Evolutionary conservation across 2,797 vertebrate species (phyloP).

Genomic region (Manis javanica): DNA sequence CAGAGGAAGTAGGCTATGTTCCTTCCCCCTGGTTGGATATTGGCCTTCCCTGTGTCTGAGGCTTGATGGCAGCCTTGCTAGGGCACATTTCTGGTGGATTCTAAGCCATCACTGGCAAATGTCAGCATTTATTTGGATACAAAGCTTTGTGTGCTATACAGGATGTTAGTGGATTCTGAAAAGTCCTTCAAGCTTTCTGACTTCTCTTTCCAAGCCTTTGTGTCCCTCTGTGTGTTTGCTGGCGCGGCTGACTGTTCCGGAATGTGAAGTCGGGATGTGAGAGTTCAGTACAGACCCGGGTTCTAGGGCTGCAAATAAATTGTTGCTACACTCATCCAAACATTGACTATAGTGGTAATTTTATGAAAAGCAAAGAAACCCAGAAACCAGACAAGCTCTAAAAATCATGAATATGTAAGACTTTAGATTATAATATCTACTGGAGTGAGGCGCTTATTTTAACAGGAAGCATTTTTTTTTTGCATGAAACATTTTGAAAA

Average conservation of each 20-base stretch:
- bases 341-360: not conserved
- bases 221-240: not conserved
- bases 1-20: not conserved
- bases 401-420: not conserved
- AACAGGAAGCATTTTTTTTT: not conserved
- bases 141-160: not conserved
- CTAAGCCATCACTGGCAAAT: not conserved
- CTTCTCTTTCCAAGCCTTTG: not conserved
- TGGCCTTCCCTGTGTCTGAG: not conserved
- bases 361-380: constrained; percentile 4
- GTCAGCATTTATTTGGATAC: not conserved
- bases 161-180: not conserved
- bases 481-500: constrained; percentile 14
- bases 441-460: not conserved
- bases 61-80: not conserved
- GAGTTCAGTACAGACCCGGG: not conserved
- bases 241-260: not conserved
- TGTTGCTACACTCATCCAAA: not conserved
- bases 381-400: not conserved
- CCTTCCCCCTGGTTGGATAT: not conserved
- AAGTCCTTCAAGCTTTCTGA: not conserved
- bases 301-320: not conserved
- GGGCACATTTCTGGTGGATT: not conserved
- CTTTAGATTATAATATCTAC: not conserved
- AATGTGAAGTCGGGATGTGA: not conserved